Base-by-base conservation (phyloP, 2,888 invertebrate genomes). In the Auanema freiburgensis region DNA sequence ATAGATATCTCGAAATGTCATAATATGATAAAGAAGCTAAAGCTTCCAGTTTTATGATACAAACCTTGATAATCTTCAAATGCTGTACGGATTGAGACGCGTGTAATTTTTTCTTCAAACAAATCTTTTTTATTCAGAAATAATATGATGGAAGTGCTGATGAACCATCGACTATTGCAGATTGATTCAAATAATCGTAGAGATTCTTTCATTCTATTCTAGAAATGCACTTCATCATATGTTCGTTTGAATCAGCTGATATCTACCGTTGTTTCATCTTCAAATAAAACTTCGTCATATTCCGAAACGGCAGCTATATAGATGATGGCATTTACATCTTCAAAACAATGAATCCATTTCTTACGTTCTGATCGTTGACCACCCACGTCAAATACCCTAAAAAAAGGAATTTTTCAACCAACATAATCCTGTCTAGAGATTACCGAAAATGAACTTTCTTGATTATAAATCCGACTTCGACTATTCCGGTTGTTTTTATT, bases 221-320 rank as follows among this genome's bases (percentile, higher is more conserved):
- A 67, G 59, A 78, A 69, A 10, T 3, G 1, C 1, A 11, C 56
- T 16, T n/a, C n/a, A 43, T 42, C 11, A 18, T 40, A 43, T 42
- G 42, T 46, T 16, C 4, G 21, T 10, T 5, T 21, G 46, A 10
- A 46, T 21, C 5, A 46, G 10, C 5, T 46, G 46, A 21, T 46
- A 10, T 88, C 88, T 86, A 96, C 97, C 91, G 97, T 97, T 87
- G 96, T 96, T 89, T 97, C 96, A 80, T 97, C 97, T 89, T 98
- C 97, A 88, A 97, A 96, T 86, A 98, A 90, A 88, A 84, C 86
- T 83, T 88, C 87, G 79, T 88, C 87, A 78, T 87, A 88, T 84
- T 88, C 88, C 89, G 95, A 95, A 89, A 98, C 90, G 86, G 98
- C 97, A 88, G 96, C 97, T 90, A 98, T 91, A 90, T 98, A 98